A percentile compares a stretch with the other conserved stretches of the same genome.
Evolutionary conservation across 2,888 invertebrate genomes (phyloP).

Genomic region (Diaprepes abbreviatus): DNA sequence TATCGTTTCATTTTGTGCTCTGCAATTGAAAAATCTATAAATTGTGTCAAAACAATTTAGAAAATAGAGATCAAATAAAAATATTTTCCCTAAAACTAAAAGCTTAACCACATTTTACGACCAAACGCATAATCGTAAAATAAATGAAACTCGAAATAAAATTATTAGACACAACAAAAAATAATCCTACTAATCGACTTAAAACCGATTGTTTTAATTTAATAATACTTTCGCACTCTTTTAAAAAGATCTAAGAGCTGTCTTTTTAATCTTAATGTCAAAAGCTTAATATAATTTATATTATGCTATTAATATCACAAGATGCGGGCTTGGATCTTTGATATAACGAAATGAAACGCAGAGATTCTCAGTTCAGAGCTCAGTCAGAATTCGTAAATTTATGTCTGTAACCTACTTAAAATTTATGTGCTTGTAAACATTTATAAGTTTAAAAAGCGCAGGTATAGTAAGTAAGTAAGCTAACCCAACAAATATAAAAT

Average conservation of each 20-base stretch:
- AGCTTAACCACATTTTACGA: not conserved
- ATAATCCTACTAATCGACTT: slow-evolving; percentile 15
- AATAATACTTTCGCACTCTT: slow-evolving; percentile 32
- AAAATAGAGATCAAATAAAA: too few species aligned
- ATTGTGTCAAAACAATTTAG: too few species aligned
- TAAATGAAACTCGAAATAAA: slow-evolving; percentile 13
- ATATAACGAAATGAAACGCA: not conserved
- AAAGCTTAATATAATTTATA: slow-evolving; percentile 28
- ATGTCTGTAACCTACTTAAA: not conserved
- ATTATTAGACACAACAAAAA: slow-evolving; percentile 34
- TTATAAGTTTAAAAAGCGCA: not conserved
- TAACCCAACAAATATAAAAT: too few species aligned
- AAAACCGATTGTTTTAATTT: slow-evolving; percentile 22
- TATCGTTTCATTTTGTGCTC: too few species aligned
- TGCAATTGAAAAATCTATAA: too few species aligned
- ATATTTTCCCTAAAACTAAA: not conserved
- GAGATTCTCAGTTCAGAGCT: not conserved
- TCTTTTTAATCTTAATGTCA: slow-evolving; percentile 24
- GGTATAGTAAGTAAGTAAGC: too few species aligned
- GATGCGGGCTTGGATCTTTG: slow-evolving; percentile 12
- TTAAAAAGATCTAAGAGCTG: slow-evolving; percentile 32
- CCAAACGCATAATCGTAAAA: slow-evolving; percentile 7
- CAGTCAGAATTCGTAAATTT: not conserved
- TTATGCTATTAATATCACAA: slow-evolving; percentile 20
- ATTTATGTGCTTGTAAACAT: not conserved